Evolutionary conservation across 2,888 invertebrate species (phyloP).

Genomic region (Cheilosia variabilis): DNA sequence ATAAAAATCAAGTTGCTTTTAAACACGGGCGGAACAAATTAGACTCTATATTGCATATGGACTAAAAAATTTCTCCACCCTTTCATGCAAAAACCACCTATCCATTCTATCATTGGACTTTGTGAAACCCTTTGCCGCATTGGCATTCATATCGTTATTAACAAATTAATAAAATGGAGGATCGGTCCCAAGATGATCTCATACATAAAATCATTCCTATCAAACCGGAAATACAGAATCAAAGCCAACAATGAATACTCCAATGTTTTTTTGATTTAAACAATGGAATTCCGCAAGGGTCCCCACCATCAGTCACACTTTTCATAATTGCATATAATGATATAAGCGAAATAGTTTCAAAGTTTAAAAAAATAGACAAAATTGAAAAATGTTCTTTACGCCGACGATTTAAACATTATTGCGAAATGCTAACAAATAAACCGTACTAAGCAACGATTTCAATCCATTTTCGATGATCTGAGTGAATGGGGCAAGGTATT

Average conservation of each 20-base stretch:
- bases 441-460: too few relatives aligned
- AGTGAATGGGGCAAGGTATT: too few relatives aligned
- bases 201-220: not conserved
- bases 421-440: too few relatives aligned
- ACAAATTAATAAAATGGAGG: not conserved
- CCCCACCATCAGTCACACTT: not conserved
- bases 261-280: not conserved
- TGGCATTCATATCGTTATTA: not conserved
- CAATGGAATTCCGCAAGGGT: not conserved
- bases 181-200: not conserved
- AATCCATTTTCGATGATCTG: too few relatives aligned
- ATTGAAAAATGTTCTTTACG: too few relatives aligned
- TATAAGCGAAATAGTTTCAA: too few relatives aligned
- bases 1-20: conserved; percentile 13
- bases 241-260: too few relatives aligned
- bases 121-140: not conserved
- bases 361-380: too few relatives aligned
- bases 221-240: not conserved
- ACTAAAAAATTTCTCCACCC: not conserved
- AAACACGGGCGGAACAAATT: not conserved
- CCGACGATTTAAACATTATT: too few relatives aligned
- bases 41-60: not conserved
- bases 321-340: too few relatives aligned
- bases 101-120: conserved; percentile 6
- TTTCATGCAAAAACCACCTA: conserved; percentile 4